Conservation (phyloP, 2,113 vertebrate genomes). For the Lates calcarifer region DNA sequence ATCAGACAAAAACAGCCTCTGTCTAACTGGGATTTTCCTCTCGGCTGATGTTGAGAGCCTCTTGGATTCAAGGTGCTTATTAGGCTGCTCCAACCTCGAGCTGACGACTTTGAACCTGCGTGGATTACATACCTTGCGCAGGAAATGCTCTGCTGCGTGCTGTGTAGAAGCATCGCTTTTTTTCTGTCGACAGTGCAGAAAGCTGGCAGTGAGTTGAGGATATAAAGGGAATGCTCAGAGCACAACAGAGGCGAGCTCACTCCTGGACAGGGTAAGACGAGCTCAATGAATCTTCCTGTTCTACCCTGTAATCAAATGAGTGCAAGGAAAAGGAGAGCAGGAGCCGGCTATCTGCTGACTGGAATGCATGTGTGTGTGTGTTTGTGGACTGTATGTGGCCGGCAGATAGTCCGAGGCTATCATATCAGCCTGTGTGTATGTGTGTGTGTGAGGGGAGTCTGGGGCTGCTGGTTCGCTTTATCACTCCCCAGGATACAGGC, state of each 20-base stretch:
- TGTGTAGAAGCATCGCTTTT: constrained; percentile 24
- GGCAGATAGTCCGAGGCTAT: constrained; percentile 64
- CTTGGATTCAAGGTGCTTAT: constrained; percentile 43
- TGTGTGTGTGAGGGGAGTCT: constrained; percentile 56
- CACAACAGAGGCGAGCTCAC: constrained; percentile 39
- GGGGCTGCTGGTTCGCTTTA: constrained; percentile 60
- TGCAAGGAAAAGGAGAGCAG: constrained; percentile 46
- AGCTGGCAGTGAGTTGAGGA: constrained; percentile 67
- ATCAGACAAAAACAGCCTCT: constrained; percentile 31
- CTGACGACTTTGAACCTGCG: constrained; percentile 48
- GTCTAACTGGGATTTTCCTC: constrained; percentile 51
- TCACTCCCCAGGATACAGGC: constrained; percentile 59
- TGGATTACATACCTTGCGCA: constrained; percentile 59
- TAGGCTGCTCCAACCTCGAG: constrained; percentile 35
- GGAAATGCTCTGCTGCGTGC: constrained; percentile 59
- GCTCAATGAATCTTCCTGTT: constrained; percentile 54
- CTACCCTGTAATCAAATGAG: constrained; percentile 67
- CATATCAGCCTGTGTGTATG: constrained; percentile 27
- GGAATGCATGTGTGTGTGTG: constrained; percentile 73
- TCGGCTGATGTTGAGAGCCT: constrained; percentile 45
- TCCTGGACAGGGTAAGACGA: constrained; percentile 77
- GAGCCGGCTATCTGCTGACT: constrained; percentile 69
- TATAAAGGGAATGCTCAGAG: constrained; percentile 70
- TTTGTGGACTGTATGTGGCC: constrained; percentile 62
- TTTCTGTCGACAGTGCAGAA: constrained; percentile 64